Percentiles rank a stretch among this genome's conserved stretches.
These are phyloP conservation scores for Myrmecobius fasciatus DNA, from an alignment of 2,113 vertebrate species.

Conservation along the genomic window DNA sequence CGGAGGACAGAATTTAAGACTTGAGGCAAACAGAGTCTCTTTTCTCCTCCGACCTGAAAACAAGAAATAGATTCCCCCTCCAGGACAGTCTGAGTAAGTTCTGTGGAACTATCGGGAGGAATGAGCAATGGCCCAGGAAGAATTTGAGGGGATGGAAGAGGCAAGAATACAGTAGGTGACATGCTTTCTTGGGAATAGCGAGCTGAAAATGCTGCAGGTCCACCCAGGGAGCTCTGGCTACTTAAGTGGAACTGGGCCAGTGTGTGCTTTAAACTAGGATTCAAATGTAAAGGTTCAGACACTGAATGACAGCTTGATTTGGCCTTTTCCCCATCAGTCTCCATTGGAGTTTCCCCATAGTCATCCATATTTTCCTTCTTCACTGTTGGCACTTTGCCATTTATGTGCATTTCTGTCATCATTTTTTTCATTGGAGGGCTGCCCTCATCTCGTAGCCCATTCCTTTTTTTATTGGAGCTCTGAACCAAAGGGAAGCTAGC, in stretches of 20 bases:
- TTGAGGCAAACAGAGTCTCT: slow-evolving; percentile 97
- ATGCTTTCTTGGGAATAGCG: slow-evolving; percentile 92
- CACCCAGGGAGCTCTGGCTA: slow-evolving; percentile 97
- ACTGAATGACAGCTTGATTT: slow-evolving; percentile 82
- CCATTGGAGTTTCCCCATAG: slow-evolving; percentile 84
- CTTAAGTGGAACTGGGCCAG: slow-evolving; percentile 98
- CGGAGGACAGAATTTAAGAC: slow-evolving; percentile 98
- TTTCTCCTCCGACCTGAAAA: slow-evolving; percentile 97
- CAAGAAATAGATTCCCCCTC: slow-evolving; percentile 98
- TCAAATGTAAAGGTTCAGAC: slow-evolving; percentile 92
- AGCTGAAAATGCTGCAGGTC: slow-evolving; percentile 97
- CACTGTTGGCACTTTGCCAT: slow-evolving; percentile 88
- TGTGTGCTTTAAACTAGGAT: slow-evolving; percentile 97
- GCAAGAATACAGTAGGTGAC: slow-evolving; percentile 89
- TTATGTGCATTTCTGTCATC: slow-evolving; percentile 91
- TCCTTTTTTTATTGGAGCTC: slow-evolving; percentile 85
- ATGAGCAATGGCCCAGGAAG: slow-evolving; percentile 95
- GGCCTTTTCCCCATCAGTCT: slow-evolving; percentile 76
- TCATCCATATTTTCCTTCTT: slow-evolving; percentile 93
- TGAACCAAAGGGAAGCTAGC: slow-evolving; percentile 84
- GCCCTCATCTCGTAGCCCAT: slow-evolving; percentile 87
- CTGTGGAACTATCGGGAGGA: slow-evolving; percentile 96
- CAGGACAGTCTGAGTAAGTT: slow-evolving; percentile 94
- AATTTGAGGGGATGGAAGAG: slow-evolving; percentile 92
- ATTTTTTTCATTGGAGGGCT: slow-evolving; percentile 93